These are phyloP conservation scores for Pentalonia nigronervosa DNA, from an alignment of 1,140 invertebrate species.

Conservation along the genomic window DNA sequence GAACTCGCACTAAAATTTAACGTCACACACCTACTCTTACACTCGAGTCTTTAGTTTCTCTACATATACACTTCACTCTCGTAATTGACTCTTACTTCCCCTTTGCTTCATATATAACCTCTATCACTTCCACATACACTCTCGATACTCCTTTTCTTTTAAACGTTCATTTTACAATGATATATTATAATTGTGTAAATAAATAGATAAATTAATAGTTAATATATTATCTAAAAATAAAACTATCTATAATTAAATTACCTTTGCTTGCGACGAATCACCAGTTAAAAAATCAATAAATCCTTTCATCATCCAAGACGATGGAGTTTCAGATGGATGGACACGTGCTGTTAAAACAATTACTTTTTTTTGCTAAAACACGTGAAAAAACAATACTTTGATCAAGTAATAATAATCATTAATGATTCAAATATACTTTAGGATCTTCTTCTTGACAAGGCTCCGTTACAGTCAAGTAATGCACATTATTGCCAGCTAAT, in stretches of 20 bases:
- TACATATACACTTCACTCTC: too few relatives aligned
- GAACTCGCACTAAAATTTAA: too few relatives aligned
- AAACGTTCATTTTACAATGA: background rate
- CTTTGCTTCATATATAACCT: too few relatives aligned
- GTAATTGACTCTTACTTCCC: too few relatives aligned
- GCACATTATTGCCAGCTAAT: constrained; percentile 88
- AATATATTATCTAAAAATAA: background rate
- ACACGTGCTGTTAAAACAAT: constrained; percentile 89
- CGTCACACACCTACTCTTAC: too few relatives aligned
- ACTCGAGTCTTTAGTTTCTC: too few relatives aligned
- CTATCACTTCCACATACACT: too few relatives aligned
- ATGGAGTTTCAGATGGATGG: constrained; percentile 94
- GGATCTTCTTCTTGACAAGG: constrained; percentile 62
- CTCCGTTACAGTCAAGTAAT: constrained; percentile 86
- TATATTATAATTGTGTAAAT: background rate
- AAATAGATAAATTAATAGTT: background rate
- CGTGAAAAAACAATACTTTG: constrained; percentile 19
- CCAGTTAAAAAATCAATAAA: constrained; percentile 90
- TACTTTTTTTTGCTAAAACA: constrained; percentile 74
- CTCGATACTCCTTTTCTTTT: too few relatives aligned
- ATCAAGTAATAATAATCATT: background rate
- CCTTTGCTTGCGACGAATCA: constrained; percentile 76
- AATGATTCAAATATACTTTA: constrained; percentile 60
- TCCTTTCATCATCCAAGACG: constrained; percentile 97
- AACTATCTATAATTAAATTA: constrained; percentile 59